phyloP scores from a whole-genome alignment of 2,888 invertebrate genomes.

The Spisula subtruncata region DNA sequence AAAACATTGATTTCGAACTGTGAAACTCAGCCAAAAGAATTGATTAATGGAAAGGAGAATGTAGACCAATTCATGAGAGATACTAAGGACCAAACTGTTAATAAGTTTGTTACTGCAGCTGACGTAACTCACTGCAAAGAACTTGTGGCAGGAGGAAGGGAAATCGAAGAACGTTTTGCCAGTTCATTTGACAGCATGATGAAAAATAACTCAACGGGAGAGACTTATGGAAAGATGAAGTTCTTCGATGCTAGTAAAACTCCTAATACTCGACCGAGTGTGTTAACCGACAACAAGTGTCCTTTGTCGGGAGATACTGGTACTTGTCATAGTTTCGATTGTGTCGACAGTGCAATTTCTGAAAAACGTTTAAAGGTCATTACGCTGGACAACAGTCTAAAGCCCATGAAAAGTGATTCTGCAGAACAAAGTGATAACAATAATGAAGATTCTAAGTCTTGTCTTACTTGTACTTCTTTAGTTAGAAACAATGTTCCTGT shows the following conservation, averaged over 20 bases:
- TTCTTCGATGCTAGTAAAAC: background rate
- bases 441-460: background rate
- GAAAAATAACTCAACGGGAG: background rate
- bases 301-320: background rate
- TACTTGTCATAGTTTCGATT: background rate
- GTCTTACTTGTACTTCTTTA: background rate
- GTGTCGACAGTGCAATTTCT: background rate
- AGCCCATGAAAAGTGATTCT: background rate
- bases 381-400: background rate
- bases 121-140: background rate
- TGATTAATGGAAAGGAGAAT: background rate
- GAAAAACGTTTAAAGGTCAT: slow-evolving; percentile 4
- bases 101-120: background rate
- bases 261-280: background rate
- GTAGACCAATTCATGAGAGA: background rate
- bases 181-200: background rate
- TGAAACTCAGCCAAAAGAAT: background rate
- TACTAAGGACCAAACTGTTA: background rate
- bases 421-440: background rate
- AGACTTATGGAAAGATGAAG: background rate
- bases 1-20: background rate
- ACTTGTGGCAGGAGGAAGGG: background rate
- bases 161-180: background rate
- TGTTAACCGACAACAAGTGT: background rate
- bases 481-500: background rate